Percentiles rank a stretch among this genome's conserved stretches.
Evolutionary conservation across 2,113 vertebrate genomes (phyloP).

Genomic region (Nanger granti): DNA sequence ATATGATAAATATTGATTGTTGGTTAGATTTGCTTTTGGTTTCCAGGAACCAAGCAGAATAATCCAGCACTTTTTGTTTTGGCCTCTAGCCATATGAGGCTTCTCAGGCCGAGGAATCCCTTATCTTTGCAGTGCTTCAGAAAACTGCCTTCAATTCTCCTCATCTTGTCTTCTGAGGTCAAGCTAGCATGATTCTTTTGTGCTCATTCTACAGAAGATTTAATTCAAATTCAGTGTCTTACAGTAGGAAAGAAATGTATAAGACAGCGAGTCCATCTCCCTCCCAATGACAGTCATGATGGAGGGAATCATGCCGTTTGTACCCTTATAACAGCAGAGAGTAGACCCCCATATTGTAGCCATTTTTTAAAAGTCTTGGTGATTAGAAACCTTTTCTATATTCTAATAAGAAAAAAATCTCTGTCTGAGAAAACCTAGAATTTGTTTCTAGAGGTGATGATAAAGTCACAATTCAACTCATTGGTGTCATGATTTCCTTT

Average conservation of each 20-base stretch:
- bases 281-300: background rate
- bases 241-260: background rate
- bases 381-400: background rate
- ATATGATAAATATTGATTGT: background rate
- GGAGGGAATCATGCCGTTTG: background rate
- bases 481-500: background rate
- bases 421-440: background rate
- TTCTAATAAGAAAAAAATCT: background rate
- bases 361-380: background rate
- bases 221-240: background rate
- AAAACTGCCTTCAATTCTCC: background rate
- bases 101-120: background rate
- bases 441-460: background rate
- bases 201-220: background rate
- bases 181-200: background rate
- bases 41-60: background rate
- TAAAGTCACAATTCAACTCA: background rate
- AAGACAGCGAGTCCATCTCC: background rate
- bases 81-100: background rate
- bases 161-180: background rate
- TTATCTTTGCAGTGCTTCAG: background rate
- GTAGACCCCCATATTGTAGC: background rate
- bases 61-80: background rate
- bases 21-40: background rate
- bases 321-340: background rate